Conservation (phyloP, 1,140 invertebrate species). For the Onthophagus taurus region DNA sequence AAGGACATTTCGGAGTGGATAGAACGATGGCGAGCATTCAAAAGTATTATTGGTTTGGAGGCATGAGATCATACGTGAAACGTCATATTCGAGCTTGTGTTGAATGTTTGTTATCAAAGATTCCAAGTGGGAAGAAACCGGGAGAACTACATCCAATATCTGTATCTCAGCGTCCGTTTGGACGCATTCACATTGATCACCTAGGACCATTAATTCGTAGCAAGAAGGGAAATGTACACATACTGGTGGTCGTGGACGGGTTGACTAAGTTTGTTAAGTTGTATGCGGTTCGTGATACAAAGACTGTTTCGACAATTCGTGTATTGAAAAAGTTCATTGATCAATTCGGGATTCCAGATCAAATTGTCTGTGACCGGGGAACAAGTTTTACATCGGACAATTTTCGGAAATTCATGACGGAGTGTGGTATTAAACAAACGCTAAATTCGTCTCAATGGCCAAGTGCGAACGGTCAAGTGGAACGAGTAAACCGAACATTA, state of each 20-base stretch:
- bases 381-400: conserved; percentile 28
- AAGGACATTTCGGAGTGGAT: no score
- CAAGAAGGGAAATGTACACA: conserved; percentile 22
- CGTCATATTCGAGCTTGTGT: no score
- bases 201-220: conserved; percentile 27
- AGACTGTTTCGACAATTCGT: conserved; percentile 16
- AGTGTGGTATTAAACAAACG: conserved; percentile 25
- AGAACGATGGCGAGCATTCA: no score
- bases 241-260: conserved; percentile 24
- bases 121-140: conserved; percentile 1
- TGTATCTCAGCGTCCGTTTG: neutral
- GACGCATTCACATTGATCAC: conserved; percentile 23
- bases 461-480: conserved; percentile 25
- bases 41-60: no score
- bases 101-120: no score
- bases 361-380: conserved; percentile 33
- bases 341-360: conserved; percentile 24
- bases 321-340: conserved; percentile 2
- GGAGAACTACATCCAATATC: conserved; percentile 7
- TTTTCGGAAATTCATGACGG: conserved; percentile 24
- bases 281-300: conserved; percentile 17
- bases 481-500: conserved; percentile 14
- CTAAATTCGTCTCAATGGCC: conserved; percentile 29
- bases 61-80: no score
- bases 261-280: conserved; percentile 26